Evolutionary conservation across 2,113 vertebrate genomes (phyloP), one percentile per base, ranked within the genome.

Genomic region (Petrocephalus microphthalmus): DNA sequence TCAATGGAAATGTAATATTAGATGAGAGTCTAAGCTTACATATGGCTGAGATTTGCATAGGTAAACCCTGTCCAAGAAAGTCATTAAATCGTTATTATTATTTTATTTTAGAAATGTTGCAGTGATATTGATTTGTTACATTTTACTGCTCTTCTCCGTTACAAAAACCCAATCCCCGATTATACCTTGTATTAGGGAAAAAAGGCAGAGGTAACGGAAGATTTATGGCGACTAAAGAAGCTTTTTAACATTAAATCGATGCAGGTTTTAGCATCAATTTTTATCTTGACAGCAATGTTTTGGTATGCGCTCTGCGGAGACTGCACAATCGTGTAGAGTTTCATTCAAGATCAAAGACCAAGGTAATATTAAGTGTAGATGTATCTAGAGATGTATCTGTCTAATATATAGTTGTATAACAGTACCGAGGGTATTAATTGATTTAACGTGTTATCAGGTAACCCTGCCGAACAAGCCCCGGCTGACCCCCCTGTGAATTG

Each of bases 211-310:
- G 37, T 45, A 83, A 45, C 81, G 20, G 37, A 83, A 83, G 81
- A 49, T 49, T 13, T 45, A 83, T 83, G 42, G 20, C 33, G 20
- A 47, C 7, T 22, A 83, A 49, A 83, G 71, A 78, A 11, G 81
- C 81, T 47, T 83, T 83, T 83, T 83, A 83, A 83, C 81, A 83
- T 83, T 49, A 83, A 83, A 83, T 83, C 45, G 81, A 83, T 83
- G 45, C 37, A 22, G 81, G 81, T 83, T 49, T 83, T 83, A 83
- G 37, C 81, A 83, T 78, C 71, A 78, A 78, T 45, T 83, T 83
- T 49, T 83, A 83, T 83, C 81, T 47, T 42, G 71, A 78, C 71
- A 78, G 81, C 37, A 83, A 83, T 47, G 81, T 83, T 83, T 83
- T 83, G 37, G 81, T 49, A 49, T 49, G 10, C n/a, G 19, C 45